phyloP scores from a whole-genome alignment of 2,113 vertebrate species.

The Acrocephalus arundinaceus region DNA sequence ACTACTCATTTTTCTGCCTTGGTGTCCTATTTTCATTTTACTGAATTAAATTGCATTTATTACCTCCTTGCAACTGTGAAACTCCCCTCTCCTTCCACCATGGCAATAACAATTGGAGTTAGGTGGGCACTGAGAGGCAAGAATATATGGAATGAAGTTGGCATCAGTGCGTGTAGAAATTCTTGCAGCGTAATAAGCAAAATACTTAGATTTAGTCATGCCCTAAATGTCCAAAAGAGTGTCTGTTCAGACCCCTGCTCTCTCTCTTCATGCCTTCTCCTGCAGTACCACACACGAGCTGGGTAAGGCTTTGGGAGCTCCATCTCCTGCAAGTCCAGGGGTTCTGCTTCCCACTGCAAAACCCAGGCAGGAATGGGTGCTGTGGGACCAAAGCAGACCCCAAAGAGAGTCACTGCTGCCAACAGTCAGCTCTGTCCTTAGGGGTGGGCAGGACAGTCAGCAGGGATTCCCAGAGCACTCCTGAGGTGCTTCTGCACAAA shows the following conservation, averaged over 20 bases:
- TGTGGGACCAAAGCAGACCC: neutral
- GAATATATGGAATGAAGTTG: accelerated
- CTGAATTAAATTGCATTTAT: neutral
- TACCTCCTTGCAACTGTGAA: neutral
- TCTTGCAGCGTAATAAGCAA: neutral
- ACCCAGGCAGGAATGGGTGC: accelerated
- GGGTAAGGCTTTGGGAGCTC: neutral
- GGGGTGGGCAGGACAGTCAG: neutral
- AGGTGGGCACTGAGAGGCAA: neutral
- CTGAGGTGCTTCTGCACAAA: neutral
- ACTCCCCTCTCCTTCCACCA: neutral
- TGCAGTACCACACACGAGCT: accelerated
- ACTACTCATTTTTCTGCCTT: neutral
- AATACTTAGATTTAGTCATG: neutral
- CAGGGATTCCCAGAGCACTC: neutral
- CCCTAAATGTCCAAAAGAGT: neutral
- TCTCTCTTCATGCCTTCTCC: neutral
- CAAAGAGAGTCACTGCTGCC: neutral
- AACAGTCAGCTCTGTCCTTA: neutral
- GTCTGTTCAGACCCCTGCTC: neutral
- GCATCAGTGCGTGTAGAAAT: accelerated
- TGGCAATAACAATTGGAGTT: neutral
- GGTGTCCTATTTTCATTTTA: neutral
- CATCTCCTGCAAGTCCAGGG: neutral
- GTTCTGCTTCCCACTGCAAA: accelerated